Evolutionary conservation across 2,797 vertebrate species (phyloP), one percentile per base, ranked within the genome.

Genomic region (Poeciliopsis presidionis): DNA sequence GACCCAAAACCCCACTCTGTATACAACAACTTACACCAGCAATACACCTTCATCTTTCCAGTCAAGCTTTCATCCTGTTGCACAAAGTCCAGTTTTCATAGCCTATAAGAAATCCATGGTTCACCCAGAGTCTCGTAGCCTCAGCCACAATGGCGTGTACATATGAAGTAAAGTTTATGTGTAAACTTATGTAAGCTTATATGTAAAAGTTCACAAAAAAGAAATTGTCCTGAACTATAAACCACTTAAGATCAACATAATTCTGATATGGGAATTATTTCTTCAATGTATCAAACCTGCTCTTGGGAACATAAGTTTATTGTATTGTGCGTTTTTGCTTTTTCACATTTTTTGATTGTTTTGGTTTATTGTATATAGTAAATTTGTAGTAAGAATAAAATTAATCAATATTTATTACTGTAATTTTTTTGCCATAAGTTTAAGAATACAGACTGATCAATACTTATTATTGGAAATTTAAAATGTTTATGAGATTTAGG

Each of bases 21-120:
- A 87, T 51, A 46, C 86, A 20, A 28, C 73, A 45, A 67, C 61
- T 12, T 85, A 77, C 0, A 41, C 14, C 1, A 78, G 53, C 7
- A 84, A 91, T 22, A 87, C 82, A 0, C 69, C 79, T 0, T 0
- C 43, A 0, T 94, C 93, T 22, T 83, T 87, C 83, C 87, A 89
- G 73, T 91, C 94, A 71, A 87, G 81, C 6, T 92, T 91, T 74
- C 78, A 94, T 16, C 90, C 89, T 0, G 55, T 81, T 4, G 84
- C 83, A 63, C 93, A 94, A 28, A 87, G 82, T 73, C 93, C 93
- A 8, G 43, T 94, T 79, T 93, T 94, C 28, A 57, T 95, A 22
- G 81, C 86, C 36, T 94, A 95, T 72, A 81, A 83, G 8, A n/a
- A 71, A 36, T 94, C 94, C 41, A 80, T 51, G 55, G 25, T 84